Evolutionary conservation across 92 coral and sea anemone genomes (phyloP).

Genomic region (Porites divaricata): DNA sequence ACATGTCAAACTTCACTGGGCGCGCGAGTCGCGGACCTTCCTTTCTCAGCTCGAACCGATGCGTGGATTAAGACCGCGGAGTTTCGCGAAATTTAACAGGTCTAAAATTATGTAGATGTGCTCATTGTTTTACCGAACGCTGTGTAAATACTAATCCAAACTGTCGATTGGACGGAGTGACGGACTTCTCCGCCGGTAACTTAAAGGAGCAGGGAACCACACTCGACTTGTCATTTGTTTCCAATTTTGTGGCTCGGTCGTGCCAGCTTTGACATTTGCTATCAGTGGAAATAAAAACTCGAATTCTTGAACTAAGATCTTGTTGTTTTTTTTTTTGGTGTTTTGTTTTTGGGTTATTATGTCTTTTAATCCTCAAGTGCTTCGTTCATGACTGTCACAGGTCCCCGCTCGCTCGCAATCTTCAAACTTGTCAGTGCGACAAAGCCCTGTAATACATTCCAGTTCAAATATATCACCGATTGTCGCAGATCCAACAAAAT

Average conservation of each 20-base stretch:
- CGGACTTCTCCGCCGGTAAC: slow-evolving; percentile 35
- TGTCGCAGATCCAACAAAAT: not conserved
- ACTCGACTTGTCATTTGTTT: slow-evolving; percentile 37
- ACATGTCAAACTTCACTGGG: slow-evolving; percentile 26
- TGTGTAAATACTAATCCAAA: slow-evolving; percentile 53
- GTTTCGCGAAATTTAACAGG: slow-evolving; percentile 58
- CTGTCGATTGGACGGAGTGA: slow-evolving; percentile 48
- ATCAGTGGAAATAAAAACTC: slow-evolving; percentile 24
- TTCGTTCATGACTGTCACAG: not conserved
- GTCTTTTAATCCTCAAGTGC: slow-evolving; percentile 22
- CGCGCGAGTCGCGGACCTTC: slow-evolving; percentile 17
- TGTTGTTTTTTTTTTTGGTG: slow-evolving; percentile 12
- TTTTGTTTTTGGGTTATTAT: slow-evolving; percentile 15
- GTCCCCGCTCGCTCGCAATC: not conserved
- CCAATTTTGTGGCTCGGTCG: slow-evolving; percentile 33
- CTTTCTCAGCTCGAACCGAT: slow-evolving; percentile 30
- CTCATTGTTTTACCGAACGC: slow-evolving; percentile 48
- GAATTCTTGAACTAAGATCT: slow-evolving; percentile 30
- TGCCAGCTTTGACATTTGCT: slow-evolving; percentile 42
- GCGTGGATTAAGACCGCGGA: slow-evolving; percentile 21
- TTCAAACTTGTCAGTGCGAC: not conserved
- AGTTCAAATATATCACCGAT: slow-evolving; percentile 4
- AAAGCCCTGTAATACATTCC: not conserved
- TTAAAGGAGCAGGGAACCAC: slow-evolving; percentile 8
- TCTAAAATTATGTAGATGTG: slow-evolving; percentile 51